phyloP scores from a whole-genome alignment of 2,888 invertebrate genomes.

The Agriopis leucophaearia region DNA sequence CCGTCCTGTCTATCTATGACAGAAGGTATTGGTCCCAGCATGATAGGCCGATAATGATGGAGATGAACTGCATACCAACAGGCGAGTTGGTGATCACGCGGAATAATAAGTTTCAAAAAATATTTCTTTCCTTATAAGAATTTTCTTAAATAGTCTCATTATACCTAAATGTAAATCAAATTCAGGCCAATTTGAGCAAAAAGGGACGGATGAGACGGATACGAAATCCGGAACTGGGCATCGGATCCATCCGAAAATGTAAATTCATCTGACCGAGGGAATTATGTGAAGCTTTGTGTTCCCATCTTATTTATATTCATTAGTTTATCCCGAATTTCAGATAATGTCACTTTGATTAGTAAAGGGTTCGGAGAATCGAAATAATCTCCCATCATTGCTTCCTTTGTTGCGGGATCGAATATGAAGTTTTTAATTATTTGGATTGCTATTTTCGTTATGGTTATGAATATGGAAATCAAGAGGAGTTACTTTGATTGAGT shows the following conservation, averaged over 20 bases:
- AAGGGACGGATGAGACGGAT: conserved; percentile 36
- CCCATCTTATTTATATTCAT: conserved; percentile 69
- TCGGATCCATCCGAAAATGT: conserved; percentile 54
- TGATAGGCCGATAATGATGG: too few relatives aligned
- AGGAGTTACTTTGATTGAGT: neutral
- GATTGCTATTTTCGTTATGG: conserved; percentile 16
- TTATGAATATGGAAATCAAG: neutral
- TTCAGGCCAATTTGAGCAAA: conserved; percentile 20
- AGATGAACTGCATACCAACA: too few relatives aligned
- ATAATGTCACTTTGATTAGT: conserved; percentile 62
- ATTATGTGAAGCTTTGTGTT: conserved; percentile 57
- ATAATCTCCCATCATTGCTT: conserved; percentile 29
- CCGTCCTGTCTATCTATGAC: too few relatives aligned
- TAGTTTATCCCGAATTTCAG: conserved; percentile 52
- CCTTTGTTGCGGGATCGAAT: neutral
- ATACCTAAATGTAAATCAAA: conserved; percentile 1
- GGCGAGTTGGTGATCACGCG: too few relatives aligned
- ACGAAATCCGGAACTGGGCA: conserved; percentile 25
- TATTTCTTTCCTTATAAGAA: too few relatives aligned
- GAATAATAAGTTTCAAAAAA: too few relatives aligned
- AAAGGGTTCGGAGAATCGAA: conserved; percentile 34
- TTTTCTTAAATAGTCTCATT: too few relatives aligned
- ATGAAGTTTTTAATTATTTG: conserved; percentile 23
- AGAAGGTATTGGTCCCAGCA: too few relatives aligned
- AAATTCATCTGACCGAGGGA: conserved; percentile 63